Evolutionary conservation across 2,888 invertebrate species (phyloP).

Genomic region (Nemotelus nigrinus): DNA sequence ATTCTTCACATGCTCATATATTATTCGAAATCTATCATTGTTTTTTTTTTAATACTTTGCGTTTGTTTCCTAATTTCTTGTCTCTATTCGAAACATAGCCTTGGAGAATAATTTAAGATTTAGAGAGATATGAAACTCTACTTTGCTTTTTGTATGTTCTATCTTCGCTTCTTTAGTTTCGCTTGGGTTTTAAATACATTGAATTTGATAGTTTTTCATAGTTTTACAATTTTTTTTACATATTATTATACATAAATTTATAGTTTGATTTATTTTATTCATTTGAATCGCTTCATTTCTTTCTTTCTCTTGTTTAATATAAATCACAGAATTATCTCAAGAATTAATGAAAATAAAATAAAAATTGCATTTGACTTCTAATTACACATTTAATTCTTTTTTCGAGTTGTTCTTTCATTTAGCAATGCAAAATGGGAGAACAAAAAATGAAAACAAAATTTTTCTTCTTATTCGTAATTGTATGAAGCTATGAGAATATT

Average conservation of each 20-base stretch:
- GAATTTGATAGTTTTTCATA: slow-evolving; percentile 33
- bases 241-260: slow-evolving; percentile 13
- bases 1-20: not conserved
- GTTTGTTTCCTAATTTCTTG: slow-evolving; percentile 12
- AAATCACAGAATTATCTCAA: slow-evolving; percentile 44
- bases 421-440: not conserved
- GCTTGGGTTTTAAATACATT: slow-evolving; percentile 30
- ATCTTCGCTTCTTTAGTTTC: not conserved
- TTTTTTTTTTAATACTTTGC: not conserved
- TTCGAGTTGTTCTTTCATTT: no score
- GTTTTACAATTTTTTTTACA: slow-evolving; percentile 31
- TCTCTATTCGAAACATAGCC: no score
- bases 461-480: slow-evolving; percentile 1
- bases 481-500: no score
- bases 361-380: slow-evolving; percentile 43
- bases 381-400: slow-evolving; percentile 8
- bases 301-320: slow-evolving; percentile 13
- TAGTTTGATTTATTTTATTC: slow-evolving; percentile 44
- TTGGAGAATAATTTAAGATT: not conserved
- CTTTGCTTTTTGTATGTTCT: no score
- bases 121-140: slow-evolving; percentile 28
- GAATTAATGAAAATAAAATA: slow-evolving; percentile 24
- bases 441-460: slow-evolving; percentile 5
- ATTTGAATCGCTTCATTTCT: slow-evolving; percentile 6
- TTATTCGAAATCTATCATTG: not conserved